Percentiles rank a stretch among this genome's conserved stretches.
Evolutionary conservation across 1,140 invertebrate genomes (phyloP).

Genomic region (Drosophila sulfurigaster): DNA sequence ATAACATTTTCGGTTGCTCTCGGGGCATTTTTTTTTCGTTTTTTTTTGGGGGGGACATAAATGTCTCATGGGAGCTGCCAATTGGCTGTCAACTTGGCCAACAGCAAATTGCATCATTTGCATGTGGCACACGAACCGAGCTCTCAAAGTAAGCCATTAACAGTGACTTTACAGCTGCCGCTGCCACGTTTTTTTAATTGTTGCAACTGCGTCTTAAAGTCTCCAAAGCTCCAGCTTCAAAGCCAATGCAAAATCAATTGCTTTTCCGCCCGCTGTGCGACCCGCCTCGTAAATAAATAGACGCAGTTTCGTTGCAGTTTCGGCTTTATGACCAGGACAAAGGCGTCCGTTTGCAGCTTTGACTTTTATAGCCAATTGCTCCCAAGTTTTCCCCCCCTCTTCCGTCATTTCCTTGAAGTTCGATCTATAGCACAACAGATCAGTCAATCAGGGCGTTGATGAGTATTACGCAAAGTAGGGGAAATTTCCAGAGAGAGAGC

Average conservation of each 20-base stretch:
- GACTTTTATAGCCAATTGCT: conserved; percentile 66
- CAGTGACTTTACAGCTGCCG: conserved; percentile 65
- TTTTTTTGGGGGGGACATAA: background rate
- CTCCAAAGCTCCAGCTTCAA: background rate
- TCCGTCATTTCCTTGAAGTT: background rate
- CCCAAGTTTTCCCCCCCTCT: background rate
- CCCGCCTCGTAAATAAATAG: conserved; percentile 73
- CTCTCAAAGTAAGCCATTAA: conserved; percentile 69
- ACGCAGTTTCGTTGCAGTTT: conserved; percentile 34
- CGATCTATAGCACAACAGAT: conserved; percentile 17
- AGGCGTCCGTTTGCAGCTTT: conserved; percentile 62
- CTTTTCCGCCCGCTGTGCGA: conserved; percentile 68
- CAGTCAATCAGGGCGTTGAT: conserved; percentile 42
- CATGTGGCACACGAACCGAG: conserved; percentile 22
- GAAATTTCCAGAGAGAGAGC: conserved; percentile 19
- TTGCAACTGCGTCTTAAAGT: conserved; percentile 47
- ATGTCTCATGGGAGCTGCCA: conserved; percentile 42
- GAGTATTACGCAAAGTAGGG: conserved; percentile 21
- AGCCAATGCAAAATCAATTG: conserved; percentile 66
- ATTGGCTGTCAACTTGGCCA: conserved; percentile 62
- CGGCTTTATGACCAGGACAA: conserved; percentile 70
- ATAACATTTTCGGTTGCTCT: conserved; percentile 46
- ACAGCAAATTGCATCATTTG: conserved; percentile 69
- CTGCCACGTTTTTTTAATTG: conserved; percentile 71
- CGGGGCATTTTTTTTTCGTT: background rate